phyloP scores from a whole-genome alignment of 2,888 invertebrate genomes.

The Lasioglossum oenotherae region DNA sequence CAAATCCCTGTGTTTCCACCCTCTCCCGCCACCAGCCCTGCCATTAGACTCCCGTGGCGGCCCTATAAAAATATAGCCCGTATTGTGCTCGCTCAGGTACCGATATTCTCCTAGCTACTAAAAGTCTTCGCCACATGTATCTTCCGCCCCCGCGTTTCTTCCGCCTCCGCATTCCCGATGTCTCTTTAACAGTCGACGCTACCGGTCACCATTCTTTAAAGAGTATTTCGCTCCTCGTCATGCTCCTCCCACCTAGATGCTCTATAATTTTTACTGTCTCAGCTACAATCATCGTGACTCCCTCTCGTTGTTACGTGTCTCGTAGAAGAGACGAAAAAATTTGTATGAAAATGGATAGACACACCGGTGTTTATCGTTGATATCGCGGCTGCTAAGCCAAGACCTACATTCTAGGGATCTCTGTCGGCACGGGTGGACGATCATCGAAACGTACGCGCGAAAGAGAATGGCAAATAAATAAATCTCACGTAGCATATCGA shows the following conservation, averaged over 20 bases:
- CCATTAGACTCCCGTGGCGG: conserved; percentile 80
- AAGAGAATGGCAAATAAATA: not conserved
- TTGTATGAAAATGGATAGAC: not conserved
- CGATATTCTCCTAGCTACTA: conserved; percentile 66
- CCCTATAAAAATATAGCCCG: conserved; percentile 81
- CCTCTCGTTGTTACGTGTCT: not conserved
- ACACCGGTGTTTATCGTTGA: no score
- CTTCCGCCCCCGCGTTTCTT: conserved; percentile 16
- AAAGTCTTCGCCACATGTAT: conserved; percentile 64
- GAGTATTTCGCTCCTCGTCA: not conserved
- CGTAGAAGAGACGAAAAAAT: not conserved
- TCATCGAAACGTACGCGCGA: not conserved
- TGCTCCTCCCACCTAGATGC: not conserved
- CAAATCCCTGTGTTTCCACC: conserved; percentile 77
- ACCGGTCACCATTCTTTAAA: not conserved
- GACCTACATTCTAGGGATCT: not conserved
- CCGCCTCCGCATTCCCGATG: not conserved
- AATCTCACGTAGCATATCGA: not conserved
- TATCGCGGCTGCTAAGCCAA: not conserved
- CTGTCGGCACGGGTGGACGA: not conserved
- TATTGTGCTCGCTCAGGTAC: conserved; percentile 75
- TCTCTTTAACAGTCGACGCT: conserved; percentile 1
- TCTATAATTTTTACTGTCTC: not conserved
- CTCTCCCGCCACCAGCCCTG: conserved; percentile 73
- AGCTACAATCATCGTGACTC: not conserved